Evolutionary conservation across 2,113 vertebrate genomes (phyloP), one percentile per base, ranked within the genome.

Genomic region (Cyprinodon variegatus): DNA sequence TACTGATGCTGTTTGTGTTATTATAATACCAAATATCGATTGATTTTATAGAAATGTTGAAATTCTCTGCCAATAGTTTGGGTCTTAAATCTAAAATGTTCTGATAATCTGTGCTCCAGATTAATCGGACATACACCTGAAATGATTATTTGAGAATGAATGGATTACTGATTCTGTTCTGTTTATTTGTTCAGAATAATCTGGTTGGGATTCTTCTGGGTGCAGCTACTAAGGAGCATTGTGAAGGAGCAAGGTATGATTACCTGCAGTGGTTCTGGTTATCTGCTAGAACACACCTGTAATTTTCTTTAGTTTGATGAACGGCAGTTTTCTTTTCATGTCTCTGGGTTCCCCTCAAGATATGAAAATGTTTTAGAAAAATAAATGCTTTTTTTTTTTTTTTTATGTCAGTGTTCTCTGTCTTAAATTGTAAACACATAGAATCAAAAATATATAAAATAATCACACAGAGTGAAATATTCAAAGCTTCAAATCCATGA

Each of bases 221-320:
- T 91, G 97, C 96, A 0, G 97, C 98, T 77, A 95, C 93, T 37
- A 96, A 96, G 79, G 98, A 99, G 82, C 95, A 95, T 80, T 95
- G 88, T 94, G 98, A 99, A 95, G 93, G 93, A 79, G 95, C 98
- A 91, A 97, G 97, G 98, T 98, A 96, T 76, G 92, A 60, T 41
- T 46, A 13, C 11, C 13, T 50, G 14, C 39, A 11, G 5, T 65
- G 41, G 22, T 46, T 5, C 46, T 22, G 46, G 4, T n/a, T 7
- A 17, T 46, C 69, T 72, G 29, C 17, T 38, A 1, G 62, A 38
- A 3, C 1, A 15, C 43, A 29, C 13, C 4, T 9, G 11, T 46
- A 22, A 10, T 45, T 45, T 57, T 12, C 57, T 7, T 68, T 41
- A 6, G 4, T 53, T 22, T 29, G 3, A 20, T 45, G 17, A 50